Evolutionary conservation across 2,797 vertebrate species (phyloP), one percentile per base, ranked within the genome.

Genomic region (Peromyscus melanophrys): DNA sequence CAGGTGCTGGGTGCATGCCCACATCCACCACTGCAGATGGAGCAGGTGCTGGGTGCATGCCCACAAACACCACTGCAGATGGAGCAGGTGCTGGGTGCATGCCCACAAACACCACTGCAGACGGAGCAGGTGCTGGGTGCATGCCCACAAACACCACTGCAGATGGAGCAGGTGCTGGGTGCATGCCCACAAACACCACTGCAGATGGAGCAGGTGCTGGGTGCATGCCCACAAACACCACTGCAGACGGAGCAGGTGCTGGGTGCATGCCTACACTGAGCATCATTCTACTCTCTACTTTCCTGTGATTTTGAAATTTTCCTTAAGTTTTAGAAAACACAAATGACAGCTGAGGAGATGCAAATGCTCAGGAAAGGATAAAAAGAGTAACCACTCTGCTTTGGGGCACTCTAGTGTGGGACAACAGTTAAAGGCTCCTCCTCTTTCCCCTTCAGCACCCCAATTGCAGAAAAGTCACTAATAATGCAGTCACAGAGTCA

Each of bases 281-380:
- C 31, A 83, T 0, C 6, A 9, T 34, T 13, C 59, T 34, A 5
- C 29, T 25, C 13, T 61, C 84, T 80, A 21, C 19, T 73, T 77
- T 8, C 16, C 75, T 78, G 13, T 0, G 2, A n/a, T 57, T 83
- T 49, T 67, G 71, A 92, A 91, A 55, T 16, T 19, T 63, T 76
- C 27, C 34, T 67, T 67, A 96, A 57, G 46, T 90, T 84, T 92
- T 59, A 67, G 63, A 69, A 92, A 94, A 57, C 13, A 85, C 4
- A 46, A 95, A 78, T 63, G 85, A 69, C 34, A 90, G 37, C 14
- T 76, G 46, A 97, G 31, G 43, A 87, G 25, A 76, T 16, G 0
- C 63, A 92, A 94, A 75, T 77, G 10, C 40, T 73, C 23, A 19
- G 16, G 49, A 59, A 59, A 92, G 80, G 59, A 29, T 14, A 85